phyloP scores from a whole-genome alignment of 2,113 vertebrate genomes.

The Oreamnos americanus region DNA sequence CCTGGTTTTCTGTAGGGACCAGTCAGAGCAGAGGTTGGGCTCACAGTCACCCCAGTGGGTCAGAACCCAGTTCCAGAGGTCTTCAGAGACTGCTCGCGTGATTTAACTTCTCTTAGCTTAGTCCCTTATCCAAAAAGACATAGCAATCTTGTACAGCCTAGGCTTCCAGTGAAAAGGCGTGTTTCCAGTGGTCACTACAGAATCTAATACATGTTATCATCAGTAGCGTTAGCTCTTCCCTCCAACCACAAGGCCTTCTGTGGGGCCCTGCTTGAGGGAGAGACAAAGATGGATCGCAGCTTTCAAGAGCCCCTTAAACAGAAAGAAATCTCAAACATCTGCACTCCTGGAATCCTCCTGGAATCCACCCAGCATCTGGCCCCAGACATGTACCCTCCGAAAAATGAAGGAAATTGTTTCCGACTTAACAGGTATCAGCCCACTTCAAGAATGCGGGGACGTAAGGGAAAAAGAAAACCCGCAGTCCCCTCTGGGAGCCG shows the following conservation, averaged over 20 bases:
- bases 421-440: not conserved
- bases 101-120: no score
- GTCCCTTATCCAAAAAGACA: not conserved
- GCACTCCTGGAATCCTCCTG: not conserved
- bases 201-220: fast-evolving
- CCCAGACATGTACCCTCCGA: not conserved
- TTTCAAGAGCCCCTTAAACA: not conserved
- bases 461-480: not conserved
- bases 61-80: fast-evolving
- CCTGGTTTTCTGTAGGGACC: not conserved
- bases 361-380: not conserved
- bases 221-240: not conserved
- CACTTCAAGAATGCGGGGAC: not conserved
- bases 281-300: not conserved
- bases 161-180: not conserved
- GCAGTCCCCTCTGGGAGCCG: fast-evolving
- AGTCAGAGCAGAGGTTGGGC: no score
- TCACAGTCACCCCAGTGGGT: no score
- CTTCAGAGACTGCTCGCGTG: fast-evolving
- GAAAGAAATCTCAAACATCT: not conserved
- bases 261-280: not conserved
- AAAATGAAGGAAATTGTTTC: not conserved
- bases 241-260: no score
- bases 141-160: fast-evolving
- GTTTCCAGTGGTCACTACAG: fast-evolving